Evolutionary conservation across 1,140 invertebrate genomes (phyloP).

Genomic region (Epicauta chinensis): DNA sequence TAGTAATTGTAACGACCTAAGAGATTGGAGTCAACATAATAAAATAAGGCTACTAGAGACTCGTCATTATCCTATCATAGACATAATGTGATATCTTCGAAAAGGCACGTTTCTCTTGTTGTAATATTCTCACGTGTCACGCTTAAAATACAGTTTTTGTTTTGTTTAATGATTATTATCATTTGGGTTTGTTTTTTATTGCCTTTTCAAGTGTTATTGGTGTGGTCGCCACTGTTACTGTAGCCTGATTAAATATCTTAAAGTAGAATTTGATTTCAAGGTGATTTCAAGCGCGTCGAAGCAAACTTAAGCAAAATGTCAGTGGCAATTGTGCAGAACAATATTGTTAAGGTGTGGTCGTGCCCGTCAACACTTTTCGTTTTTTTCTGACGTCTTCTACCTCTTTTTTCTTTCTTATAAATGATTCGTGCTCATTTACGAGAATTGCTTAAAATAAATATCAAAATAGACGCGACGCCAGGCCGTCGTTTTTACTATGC

Average conservation of each 20-base stretch:
- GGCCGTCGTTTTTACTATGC: no score
- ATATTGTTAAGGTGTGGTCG: slow-evolving; percentile 17
- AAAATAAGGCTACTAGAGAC: no score
- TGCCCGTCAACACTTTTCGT: neutral
- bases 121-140: neutral
- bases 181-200: neutral
- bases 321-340: slow-evolving; percentile 21
- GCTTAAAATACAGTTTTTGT: neutral
- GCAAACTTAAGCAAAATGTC: slow-evolving; percentile 18
- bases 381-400: neutral
- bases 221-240: neutral
- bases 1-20: no score
- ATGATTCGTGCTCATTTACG: no score
- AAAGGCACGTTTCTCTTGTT: no score
- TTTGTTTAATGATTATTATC: neutral
- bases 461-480: no score
- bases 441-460: no score
- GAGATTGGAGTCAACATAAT: no score
- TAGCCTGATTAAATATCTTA: neutral
- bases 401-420: no score
- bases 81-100: no score
- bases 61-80: no score
- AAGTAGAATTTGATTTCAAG: slow-evolving; percentile 17
- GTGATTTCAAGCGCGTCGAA: slow-evolving; percentile 19
- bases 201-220: neutral